phyloP scores from a whole-genome alignment of 2,888 invertebrate species.

The Archaeoteleia sp. region DNA sequence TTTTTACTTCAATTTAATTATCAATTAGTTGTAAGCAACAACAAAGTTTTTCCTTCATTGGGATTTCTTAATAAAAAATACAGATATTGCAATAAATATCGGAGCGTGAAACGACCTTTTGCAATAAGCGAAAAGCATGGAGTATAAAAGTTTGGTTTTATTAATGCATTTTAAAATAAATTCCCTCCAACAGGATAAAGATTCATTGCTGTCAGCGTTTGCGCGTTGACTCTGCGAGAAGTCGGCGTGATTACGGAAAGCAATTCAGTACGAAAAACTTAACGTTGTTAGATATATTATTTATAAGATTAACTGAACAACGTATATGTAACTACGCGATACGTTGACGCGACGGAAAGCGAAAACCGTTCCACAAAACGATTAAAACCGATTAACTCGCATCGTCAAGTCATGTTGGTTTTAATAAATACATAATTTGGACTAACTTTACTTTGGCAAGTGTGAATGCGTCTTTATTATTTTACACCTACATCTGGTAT shows the following conservation, averaged over 20 bases:
- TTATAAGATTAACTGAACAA: constrained; percentile 69
- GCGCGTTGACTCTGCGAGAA: constrained; percentile 58
- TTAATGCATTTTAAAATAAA: constrained; percentile 15
- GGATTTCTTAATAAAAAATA: too few species aligned
- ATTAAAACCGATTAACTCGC: constrained; percentile 18
- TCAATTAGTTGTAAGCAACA: too few species aligned
- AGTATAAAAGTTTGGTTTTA: not conserved
- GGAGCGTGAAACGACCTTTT: not conserved
- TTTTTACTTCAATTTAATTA: too few species aligned
- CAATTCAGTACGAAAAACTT: constrained; percentile 71
- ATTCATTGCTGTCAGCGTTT: constrained; percentile 51
- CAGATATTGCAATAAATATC: too few species aligned
- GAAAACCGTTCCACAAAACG: constrained; percentile 20
- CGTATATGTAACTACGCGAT: constrained; percentile 64
- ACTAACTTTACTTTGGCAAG: too few species aligned
- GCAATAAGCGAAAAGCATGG: not conserved
- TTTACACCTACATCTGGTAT: too few species aligned
- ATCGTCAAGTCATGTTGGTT: constrained; percentile 7
- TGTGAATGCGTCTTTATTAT: too few species aligned
- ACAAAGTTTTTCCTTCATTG: too few species aligned
- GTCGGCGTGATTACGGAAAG: constrained; percentile 71
- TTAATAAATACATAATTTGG: constrained; percentile 9
- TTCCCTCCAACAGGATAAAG: constrained; percentile 15
- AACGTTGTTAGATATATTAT: constrained; percentile 73
- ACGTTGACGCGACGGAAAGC: constrained; percentile 64